These are phyloP conservation scores for Chrysolophus pictus DNA, from an alignment of 2,797 vertebrate species.

Conservation along the genomic window DNA sequence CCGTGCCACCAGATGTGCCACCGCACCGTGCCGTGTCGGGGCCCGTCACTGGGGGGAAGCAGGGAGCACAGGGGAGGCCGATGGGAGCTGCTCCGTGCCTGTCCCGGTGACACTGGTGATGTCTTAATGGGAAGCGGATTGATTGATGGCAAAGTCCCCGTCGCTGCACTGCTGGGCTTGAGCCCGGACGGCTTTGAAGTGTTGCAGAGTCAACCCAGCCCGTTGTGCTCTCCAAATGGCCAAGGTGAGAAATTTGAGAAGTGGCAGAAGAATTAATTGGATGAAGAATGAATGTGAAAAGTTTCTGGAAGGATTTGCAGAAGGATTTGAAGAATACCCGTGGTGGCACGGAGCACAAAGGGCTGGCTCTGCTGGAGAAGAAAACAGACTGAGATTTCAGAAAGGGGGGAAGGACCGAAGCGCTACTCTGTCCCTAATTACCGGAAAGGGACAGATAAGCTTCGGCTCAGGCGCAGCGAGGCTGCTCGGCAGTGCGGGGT, in stretches of 20 bases:
- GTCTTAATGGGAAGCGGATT: neutral
- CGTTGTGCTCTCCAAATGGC: neutral
- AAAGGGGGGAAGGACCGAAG: neutral
- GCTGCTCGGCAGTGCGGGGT: neutral
- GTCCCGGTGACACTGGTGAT: neutral
- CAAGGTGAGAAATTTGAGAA: neutral
- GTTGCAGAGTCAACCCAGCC: neutral
- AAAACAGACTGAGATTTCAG: no score
- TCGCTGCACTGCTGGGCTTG: neutral
- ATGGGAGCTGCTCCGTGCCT: neutral
- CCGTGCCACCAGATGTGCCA: neutral
- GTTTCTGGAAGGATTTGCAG: neutral
- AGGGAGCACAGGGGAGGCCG: neutral
- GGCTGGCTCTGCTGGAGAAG: neutral
- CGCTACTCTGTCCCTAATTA: neutral
- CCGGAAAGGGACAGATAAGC: neutral
- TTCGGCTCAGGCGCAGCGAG: neutral
- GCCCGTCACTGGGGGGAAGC: neutral
- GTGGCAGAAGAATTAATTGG: no score
- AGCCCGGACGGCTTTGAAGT: neutral
- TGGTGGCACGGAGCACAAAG: neutral
- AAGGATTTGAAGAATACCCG: neutral
- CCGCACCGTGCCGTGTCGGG: fast-evolving
- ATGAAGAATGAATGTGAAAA: neutral
- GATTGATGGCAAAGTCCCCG: neutral